Evolutionary conservation across 2,797 vertebrate species (phyloP), one percentile per base, ranked within the genome.

Genomic region (Monodelphis domestica): DNA sequence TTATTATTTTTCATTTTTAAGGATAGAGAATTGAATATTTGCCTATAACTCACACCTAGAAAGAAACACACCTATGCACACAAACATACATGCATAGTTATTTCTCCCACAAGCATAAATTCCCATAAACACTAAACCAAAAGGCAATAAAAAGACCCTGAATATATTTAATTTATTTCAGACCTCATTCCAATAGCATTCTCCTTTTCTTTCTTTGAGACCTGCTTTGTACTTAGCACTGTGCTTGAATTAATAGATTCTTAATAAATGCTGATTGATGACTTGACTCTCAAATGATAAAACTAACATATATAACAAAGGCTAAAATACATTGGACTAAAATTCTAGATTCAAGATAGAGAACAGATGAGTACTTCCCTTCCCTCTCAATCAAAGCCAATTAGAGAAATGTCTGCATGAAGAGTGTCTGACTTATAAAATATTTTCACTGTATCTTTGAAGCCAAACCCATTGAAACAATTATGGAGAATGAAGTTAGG

Each of bases 371-470:
- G 87, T 3, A 26, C 33, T 51, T 50, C 70, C 54, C 56, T 89
- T 28, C 7, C 54, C 12, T 91, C 53, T 89, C 12, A 4, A 33
- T 53, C 30, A n/a, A 51, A 87, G 55, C 38, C 87, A 96, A 51
- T 30, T 38, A 5, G 63, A 70, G n/a, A 70, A 7, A 38, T 70
- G 17, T 38, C 63, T 38, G 15, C n/a, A 38, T 10, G n/a, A 70
- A 91, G 50, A 91, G 17, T 92, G 15, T 54, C 92, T 7, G 51
- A 90, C 87, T 51, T n/a, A 84, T 91, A 92, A 28, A 55, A 7
- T 59, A 33, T 70, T 91, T 95, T 56, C 51, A 91, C 11, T 87
- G n/a, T 3, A 12, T 30, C 33, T 89, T 94, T 63, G 91, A 95
- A 95, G 78, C 12, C 1, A 87, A 55, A 26, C 52, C n/a, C 17